Conservation (phyloP, 2,888 invertebrate species). For the Gryllus longicercus region DNA sequence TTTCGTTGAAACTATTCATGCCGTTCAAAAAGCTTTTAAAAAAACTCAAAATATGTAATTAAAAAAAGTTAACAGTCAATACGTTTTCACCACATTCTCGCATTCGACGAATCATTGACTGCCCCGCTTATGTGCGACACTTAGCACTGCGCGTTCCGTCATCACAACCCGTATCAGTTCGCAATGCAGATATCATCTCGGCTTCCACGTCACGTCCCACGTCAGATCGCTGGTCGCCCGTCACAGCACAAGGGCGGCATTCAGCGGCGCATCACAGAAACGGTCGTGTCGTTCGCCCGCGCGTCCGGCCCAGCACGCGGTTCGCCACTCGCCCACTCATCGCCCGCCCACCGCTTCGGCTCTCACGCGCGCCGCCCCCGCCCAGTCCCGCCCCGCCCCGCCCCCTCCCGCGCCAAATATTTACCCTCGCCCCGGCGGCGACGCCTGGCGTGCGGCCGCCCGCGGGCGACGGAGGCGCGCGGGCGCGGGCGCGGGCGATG, state of each 20-base stretch:
- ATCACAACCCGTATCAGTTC: no score
- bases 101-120: no score
- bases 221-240: neutral
- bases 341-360: neutral
- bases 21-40: no score
- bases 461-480: neutral
- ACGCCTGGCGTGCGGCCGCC: neutral
- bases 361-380: neutral
- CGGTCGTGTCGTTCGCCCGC: neutral
- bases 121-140: no score
- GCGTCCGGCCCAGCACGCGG: neutral
- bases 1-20: no score
- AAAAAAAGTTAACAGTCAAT: no score
- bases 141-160: no score
- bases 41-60: no score
- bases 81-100: no score
- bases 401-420: neutral
- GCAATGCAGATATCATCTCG: no score
- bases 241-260: neutral
- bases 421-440: neutral
- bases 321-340: neutral
- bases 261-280: neutral
- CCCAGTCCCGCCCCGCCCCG: neutral
- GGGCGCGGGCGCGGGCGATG: neutral
- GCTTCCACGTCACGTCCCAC: no score